These are phyloP conservation scores for Drosophila navojoa DNA, from an alignment of 1,140 invertebrate genomes.

Conservation along the genomic window DNA sequence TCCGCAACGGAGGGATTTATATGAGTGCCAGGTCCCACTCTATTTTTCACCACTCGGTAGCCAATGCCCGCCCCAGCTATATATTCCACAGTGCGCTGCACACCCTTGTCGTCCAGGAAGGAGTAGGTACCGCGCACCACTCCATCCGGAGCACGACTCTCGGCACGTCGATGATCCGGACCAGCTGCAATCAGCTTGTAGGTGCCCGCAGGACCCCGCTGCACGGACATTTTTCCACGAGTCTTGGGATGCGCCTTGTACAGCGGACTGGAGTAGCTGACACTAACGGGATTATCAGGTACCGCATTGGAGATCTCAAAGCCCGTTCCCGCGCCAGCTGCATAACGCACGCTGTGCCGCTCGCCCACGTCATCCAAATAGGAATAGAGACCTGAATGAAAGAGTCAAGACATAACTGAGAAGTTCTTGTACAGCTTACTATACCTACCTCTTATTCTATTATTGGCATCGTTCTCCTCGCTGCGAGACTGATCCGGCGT, in stretches of 20 bases:
- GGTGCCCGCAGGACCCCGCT: constrained; percentile 73
- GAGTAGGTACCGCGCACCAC: constrained; percentile 90
- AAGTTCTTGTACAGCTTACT: background rate
- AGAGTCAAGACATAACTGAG: background rate
- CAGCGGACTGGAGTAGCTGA: constrained; percentile 73
- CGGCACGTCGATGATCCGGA: constrained; percentile 89
- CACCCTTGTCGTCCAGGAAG: constrained; percentile 89
- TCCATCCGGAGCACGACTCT: constrained; percentile 88
- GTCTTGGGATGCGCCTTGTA: constrained; percentile 74
- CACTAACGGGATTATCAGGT: constrained; percentile 85
- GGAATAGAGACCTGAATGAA: constrained; percentile 86
- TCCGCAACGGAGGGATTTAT: constrained; percentile 73
- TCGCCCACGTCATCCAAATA: constrained; percentile 89
- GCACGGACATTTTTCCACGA: constrained; percentile 76
- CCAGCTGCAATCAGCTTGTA: constrained; percentile 88
- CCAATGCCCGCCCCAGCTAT: constrained; percentile 90
- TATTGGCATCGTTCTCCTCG: constrained; percentile 87
- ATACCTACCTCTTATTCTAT: constrained; percentile 85
- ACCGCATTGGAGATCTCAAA: constrained; percentile 89
- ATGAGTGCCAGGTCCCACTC: constrained; percentile 75
- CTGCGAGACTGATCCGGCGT: constrained; percentile 87
- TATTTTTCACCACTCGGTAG: constrained; percentile 86
- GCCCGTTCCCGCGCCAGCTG: constrained; percentile 88
- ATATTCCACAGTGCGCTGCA: constrained; percentile 89
- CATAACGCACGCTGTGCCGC: constrained; percentile 89